Percentiles rank a stretch among this genome's conserved stretches.
phyloP scores from a whole-genome alignment of 2,888 invertebrate genomes.

The Hypselothyrea guttata region DNA sequence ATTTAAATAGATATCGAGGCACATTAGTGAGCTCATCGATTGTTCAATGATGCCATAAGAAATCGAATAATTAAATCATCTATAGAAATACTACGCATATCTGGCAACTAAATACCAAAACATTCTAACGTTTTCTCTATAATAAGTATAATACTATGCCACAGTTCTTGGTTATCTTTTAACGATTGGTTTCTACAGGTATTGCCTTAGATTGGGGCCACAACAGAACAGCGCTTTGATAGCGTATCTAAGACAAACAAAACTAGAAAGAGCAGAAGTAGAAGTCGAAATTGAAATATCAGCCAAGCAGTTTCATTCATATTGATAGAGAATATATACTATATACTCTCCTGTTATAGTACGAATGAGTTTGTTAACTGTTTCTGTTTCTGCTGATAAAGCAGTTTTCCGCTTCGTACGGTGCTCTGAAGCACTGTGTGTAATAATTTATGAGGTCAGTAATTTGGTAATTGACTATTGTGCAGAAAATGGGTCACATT shows the following conservation, averaged over 20 bases:
- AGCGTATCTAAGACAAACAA: conserved; percentile 59
- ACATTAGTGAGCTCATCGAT: conserved; percentile 37
- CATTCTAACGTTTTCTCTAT: background rate
- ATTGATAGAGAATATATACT: conserved; percentile 23
- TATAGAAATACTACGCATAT: conserved; percentile 11
- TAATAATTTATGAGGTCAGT: conserved; percentile 64
- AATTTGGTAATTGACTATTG: conserved; percentile 67
- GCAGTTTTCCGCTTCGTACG: conserved; percentile 31
- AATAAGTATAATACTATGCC: background rate
- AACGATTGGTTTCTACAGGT: conserved; percentile 14
- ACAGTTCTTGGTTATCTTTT: conserved; percentile 27
- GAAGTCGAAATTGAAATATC: conserved; percentile 1
- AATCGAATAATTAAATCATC: conserved; percentile 24
- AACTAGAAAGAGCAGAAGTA: conserved; percentile 11
- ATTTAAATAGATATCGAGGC: conserved; percentile 24
- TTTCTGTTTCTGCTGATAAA: conserved; percentile 44
- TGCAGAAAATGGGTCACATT: conserved; percentile 50
- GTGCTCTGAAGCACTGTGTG: conserved; percentile 19
- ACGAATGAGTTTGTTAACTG: conserved; percentile 20
- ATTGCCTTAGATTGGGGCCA: conserved; percentile 46
- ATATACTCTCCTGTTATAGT: conserved; percentile 20
- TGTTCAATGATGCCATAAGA: conserved; percentile 18
- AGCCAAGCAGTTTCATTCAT: conserved; percentile 30
- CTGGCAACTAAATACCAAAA: background rate
- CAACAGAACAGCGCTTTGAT: conserved; percentile 39